phyloP scores from a whole-genome alignment of 2,113 vertebrate species.

The Mystacornis crossleyi region DNA sequence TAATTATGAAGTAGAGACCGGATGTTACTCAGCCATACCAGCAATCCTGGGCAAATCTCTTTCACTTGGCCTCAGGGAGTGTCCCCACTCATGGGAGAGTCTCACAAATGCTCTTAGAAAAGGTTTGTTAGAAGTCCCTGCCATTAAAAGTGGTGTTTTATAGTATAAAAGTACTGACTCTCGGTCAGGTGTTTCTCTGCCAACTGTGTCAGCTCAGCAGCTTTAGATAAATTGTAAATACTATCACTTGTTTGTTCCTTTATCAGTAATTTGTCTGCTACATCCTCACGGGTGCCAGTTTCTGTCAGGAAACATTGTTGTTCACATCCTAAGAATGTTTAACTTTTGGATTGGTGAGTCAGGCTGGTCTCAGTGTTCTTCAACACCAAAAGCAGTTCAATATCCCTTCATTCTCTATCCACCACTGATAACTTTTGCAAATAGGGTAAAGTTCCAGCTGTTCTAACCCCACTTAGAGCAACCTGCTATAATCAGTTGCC shows the following conservation, averaged over 20 bases:
- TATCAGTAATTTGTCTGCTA: not conserved
- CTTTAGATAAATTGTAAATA: not conserved
- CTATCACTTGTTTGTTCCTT: not conserved
- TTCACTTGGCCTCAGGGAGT: not conserved
- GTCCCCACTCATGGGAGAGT: not conserved
- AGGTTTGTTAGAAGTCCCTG: not conserved
- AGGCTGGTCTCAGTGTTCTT: rapidly evolving
- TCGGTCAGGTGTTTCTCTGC: not conserved
- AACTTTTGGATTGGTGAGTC: not conserved
- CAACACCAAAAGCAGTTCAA: not conserved
- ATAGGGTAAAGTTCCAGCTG: not conserved
- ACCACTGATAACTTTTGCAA: not conserved
- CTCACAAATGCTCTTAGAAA: not conserved
- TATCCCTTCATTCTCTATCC: not conserved
- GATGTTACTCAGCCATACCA: not conserved
- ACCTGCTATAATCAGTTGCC: not conserved
- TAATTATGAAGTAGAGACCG: not conserved
- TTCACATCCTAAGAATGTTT: not conserved
- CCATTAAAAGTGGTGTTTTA: not conserved
- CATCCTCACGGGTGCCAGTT: not conserved
- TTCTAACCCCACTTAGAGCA: not conserved
- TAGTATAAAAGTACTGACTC: not conserved
- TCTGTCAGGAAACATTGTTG: not conserved
- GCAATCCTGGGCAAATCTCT: not conserved
- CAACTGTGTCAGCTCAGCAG: not conserved